phyloP scores from a whole-genome alignment of 2,888 invertebrate genomes.

The Tiphia femorata region DNA sequence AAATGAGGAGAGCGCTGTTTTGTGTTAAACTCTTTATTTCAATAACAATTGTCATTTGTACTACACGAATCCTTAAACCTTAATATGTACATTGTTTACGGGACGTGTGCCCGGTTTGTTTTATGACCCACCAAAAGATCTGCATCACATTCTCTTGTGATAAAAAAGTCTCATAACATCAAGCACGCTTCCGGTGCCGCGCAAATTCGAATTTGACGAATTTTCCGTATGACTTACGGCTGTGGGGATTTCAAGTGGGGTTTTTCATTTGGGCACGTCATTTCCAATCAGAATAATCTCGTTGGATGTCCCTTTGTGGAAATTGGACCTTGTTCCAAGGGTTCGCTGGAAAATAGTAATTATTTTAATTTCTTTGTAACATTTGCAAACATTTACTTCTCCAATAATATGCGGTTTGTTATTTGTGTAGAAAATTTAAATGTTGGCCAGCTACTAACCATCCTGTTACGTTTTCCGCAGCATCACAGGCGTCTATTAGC shows the following conservation, averaged over 20 bases:
- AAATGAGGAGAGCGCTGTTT: too few relatives aligned
- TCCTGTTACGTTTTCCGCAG: slow-evolving; percentile 81
- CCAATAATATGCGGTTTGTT: too few relatives aligned
- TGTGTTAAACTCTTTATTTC: too few relatives aligned
- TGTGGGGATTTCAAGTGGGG: not conserved
- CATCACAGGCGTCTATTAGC: slow-evolving; percentile 79
- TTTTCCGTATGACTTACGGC: too few relatives aligned
- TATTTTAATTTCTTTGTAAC: not conserved
- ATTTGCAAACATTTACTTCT: too few relatives aligned
- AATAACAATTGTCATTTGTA: too few relatives aligned
- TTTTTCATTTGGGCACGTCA: not conserved
- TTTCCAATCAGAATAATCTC: not conserved
- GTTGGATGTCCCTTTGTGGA: not conserved
- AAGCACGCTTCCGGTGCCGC: too few relatives aligned
- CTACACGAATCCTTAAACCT: too few relatives aligned
- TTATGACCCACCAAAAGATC: not conserved
- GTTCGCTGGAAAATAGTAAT: not conserved
- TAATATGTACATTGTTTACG: slow-evolving; percentile 1
- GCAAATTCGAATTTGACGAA: too few relatives aligned
- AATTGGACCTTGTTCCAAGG: not conserved
- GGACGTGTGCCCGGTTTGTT: not conserved
- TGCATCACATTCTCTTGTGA: not conserved
- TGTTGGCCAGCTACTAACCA: slow-evolving; percentile 69
- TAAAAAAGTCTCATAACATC: not conserved
- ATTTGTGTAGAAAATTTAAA: too few relatives aligned